phyloP scores from a whole-genome alignment of 2,797 vertebrate genomes.

The Phrynocephalus guinanensis region DNA sequence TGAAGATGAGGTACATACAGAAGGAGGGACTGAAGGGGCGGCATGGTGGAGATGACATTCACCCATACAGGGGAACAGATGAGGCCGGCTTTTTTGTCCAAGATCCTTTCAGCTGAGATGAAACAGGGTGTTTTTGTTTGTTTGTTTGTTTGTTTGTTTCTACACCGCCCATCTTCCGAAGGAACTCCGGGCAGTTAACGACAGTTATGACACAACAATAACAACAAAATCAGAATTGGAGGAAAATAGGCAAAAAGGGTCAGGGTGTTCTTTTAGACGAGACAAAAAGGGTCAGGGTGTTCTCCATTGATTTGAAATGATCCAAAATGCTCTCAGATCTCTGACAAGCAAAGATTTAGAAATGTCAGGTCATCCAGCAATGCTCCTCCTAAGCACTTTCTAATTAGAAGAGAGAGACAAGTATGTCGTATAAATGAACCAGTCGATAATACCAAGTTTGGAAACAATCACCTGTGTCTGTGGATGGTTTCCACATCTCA shows the following conservation, averaged over 20 bases:
- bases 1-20: background rate
- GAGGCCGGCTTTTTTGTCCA: background rate
- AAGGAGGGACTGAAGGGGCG: no score
- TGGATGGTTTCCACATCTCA: background rate
- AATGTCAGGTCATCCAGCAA: conserved; percentile 9
- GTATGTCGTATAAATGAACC: conserved; percentile 3
- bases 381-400: background rate
- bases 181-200: no score
- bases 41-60: background rate
- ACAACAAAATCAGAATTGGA: no score
- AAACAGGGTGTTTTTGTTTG: background rate
- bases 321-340: background rate
- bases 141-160: no score
- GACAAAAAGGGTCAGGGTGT: background rate
- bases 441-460: conserved; percentile 18
- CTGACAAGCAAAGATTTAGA: background rate
- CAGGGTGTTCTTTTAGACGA: no score
- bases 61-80: background rate
- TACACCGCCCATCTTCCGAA: no score
- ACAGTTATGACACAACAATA: no score
- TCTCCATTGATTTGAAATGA: background rate
- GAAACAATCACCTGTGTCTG: background rate
- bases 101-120: background rate
- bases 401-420: conserved; percentile 26
- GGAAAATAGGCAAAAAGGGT: no score